These are phyloP conservation scores for Neria commutata DNA, from an alignment of 2,888 invertebrate genomes.

Conservation along the genomic window DNA sequence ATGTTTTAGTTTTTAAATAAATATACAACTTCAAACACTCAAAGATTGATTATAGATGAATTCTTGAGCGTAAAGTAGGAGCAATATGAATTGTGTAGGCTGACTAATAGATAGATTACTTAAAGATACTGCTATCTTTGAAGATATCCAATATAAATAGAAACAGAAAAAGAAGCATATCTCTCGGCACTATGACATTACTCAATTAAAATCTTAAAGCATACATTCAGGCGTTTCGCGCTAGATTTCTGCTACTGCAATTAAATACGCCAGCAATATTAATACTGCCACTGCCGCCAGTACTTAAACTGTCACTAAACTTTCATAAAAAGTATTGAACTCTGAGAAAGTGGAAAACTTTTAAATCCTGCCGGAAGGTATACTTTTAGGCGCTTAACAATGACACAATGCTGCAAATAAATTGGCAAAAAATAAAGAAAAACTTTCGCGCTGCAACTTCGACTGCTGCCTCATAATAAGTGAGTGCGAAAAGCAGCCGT, in stretches of 20 bases:
- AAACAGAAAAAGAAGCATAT: too few relatives aligned
- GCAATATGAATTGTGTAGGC: too few relatives aligned
- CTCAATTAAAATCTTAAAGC: conserved; percentile 13
- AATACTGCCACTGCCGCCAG: conserved; percentile 42
- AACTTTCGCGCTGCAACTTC: conserved; percentile 30
- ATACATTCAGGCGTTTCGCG: conserved; percentile 1
- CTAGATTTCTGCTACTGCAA: too few relatives aligned
- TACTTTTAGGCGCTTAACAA: conserved; percentile 33
- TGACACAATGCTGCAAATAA: conserved; percentile 41
- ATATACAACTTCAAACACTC: too few relatives aligned
- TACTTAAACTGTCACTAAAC: conserved; percentile 59
- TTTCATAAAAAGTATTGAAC: conserved; percentile 39
- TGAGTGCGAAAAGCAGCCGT: neutral
- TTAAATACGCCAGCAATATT: conserved; percentile 11
- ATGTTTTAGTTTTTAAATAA: too few relatives aligned
- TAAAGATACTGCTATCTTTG: too few relatives aligned
- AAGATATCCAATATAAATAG: too few relatives aligned
- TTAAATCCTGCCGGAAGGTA: conserved; percentile 35
- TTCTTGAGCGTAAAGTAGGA: too few relatives aligned
- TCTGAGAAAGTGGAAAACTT: conserved; percentile 24
- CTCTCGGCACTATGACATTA: too few relatives aligned
- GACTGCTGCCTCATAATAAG: conserved; percentile 16
- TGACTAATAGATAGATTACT: too few relatives aligned
- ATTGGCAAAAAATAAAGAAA: conserved; percentile 37
- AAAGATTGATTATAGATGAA: too few relatives aligned